Conservation (phyloP, 2,113 vertebrate species). For the Opisthocomus hoazin region DNA sequence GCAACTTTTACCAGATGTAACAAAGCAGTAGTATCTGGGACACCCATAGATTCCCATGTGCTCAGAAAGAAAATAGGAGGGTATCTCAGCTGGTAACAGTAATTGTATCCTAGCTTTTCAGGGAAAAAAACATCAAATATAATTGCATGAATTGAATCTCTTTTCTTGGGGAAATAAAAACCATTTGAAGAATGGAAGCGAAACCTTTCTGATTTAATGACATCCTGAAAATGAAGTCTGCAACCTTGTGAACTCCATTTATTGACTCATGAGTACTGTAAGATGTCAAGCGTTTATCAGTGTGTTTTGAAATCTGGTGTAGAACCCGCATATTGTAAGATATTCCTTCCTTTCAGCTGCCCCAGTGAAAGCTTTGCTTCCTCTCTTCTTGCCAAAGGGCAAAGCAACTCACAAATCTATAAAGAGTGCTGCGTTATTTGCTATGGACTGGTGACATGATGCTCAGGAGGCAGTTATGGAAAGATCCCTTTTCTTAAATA, state of each 20-base stretch:
- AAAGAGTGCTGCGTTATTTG: neutral
- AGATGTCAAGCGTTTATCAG: slow-evolving; percentile 7
- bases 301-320: slow-evolving; percentile 3
- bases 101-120: slow-evolving; percentile 10
- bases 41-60: neutral
- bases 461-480: neutral
- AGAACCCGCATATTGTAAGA: neutral
- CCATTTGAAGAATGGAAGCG: slow-evolving; percentile 7
- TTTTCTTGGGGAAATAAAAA: slow-evolving; percentile 33
- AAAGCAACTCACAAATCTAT: neutral
- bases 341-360: neutral
- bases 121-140: neutral
- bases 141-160: neutral
- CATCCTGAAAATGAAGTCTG: slow-evolving; percentile 50
- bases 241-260: slow-evolving; percentile 53
- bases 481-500: neutral
- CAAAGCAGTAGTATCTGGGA: neutral
- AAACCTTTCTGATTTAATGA: slow-evolving; percentile 43
- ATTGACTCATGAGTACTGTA: slow-evolving; percentile 43
- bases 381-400: neutral
- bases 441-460: neutral
- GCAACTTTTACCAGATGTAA: neutral
- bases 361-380: neutral
- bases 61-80: slow-evolving; percentile 11
- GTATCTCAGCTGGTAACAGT: neutral